Evolutionary conservation across 2,113 vertebrate species (phyloP), one percentile per base, ranked within the genome.

Genomic region (Rafetus swinhoei): DNA sequence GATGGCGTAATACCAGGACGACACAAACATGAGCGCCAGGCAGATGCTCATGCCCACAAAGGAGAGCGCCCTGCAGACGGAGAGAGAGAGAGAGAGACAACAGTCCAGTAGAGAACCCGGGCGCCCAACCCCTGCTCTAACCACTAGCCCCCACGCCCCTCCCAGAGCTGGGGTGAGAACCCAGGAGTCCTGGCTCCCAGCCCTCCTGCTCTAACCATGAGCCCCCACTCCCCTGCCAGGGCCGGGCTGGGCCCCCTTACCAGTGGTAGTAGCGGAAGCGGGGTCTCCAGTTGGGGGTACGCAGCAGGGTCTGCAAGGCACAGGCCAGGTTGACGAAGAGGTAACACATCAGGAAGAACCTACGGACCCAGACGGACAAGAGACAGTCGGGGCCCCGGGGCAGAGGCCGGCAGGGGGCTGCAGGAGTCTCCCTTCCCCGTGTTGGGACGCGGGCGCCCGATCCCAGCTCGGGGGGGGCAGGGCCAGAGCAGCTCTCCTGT

Each of bases 321-420:
- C 99, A 99, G 65, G 99, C 99, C 97, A 99, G 96, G 95, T 99
- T 99, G 59, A 99, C 99, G 94, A 99, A 99, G 88, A 99, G 98
- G 87, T 99, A 99, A 95, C 99, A 99, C 99, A 99, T 99, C 69
- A 99, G 97, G 94, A 99, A 99, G 95, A 99, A 99, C 99, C 99
- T 99, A 81, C 5, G 79, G 5, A 55, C n/a, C 69, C 21, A 59
- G 72, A 79, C 81, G 45, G 89, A 50, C 50, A 55, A 59, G 72
- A 92, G 10, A 24, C 14, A 3, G 27, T 55, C 27, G n/a, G 80
- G n/a, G n/a, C n/a, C n/a, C n/a, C n/a, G n/a, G n/a, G n/a, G n/a
- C n/a, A n/a, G n/a, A n/a, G n/a, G n/a, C 12, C 5, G 53, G 53
- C 53, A 54, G 53, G 13, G 13, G 53, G 53, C 53, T 45, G 39